phyloP scores from a whole-genome alignment of 2,888 invertebrate genomes.

The Protonemura montana region DNA sequence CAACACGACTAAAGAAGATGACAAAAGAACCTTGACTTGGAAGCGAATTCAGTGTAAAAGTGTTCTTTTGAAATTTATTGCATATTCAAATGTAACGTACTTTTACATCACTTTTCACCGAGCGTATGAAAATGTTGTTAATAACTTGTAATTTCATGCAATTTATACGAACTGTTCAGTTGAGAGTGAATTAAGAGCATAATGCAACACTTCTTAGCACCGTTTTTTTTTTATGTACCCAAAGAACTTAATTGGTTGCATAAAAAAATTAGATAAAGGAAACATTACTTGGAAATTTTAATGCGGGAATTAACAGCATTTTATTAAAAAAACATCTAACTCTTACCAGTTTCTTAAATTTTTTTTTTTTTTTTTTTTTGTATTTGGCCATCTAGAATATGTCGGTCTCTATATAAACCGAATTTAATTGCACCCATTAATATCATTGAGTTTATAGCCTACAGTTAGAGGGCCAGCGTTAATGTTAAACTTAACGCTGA shows the following conservation, averaged over 20 bases:
- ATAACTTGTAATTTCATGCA: not conserved
- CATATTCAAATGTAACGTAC: not conserved
- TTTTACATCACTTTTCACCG: not conserved
- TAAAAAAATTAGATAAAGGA: not conserved
- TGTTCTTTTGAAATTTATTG: constrained; percentile 7
- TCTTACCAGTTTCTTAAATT: too few relatives aligned
- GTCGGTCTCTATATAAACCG: too few relatives aligned
- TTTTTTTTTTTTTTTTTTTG: too few relatives aligned
- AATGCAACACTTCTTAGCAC: not conserved
- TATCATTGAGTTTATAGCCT: too few relatives aligned
- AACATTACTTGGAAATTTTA: not conserved
- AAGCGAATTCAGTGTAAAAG: not conserved
- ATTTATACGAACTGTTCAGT: not conserved
- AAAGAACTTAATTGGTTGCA: not conserved
- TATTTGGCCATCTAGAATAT: too few relatives aligned
- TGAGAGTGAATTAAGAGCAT: not conserved
- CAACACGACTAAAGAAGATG: not conserved
- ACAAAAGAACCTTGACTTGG: not conserved
- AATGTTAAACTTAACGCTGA: too few relatives aligned
- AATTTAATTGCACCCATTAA: too few relatives aligned
- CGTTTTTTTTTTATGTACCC: not conserved
- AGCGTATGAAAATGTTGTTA: not conserved
- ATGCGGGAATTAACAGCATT: not conserved
- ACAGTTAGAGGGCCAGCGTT: too few relatives aligned
- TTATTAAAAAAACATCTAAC: not conserved